Evolutionary conservation across 2,113 vertebrate genomes (phyloP), one percentile per base, ranked within the genome.

Genomic region (Urocitellus parryii): DNA sequence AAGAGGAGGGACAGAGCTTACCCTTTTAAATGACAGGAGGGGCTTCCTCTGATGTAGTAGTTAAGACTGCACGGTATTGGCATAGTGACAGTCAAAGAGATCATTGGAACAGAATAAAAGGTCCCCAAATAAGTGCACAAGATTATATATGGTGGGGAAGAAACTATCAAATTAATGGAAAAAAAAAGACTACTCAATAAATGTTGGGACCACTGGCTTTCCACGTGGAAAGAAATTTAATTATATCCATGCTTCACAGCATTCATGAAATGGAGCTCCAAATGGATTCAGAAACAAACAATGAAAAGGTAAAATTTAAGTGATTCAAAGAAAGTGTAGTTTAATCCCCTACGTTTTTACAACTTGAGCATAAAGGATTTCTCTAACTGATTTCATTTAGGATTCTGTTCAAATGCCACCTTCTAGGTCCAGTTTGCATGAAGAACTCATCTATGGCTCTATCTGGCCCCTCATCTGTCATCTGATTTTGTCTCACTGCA

Each of bases 261-360:
- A 92, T 56, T 76, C 76, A 92, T 94, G 91, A 94, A 87, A 94
- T 94, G 94, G 94, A 96, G 83, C 29, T 92, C 88, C 67, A 88
- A 53, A 42, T 81, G 58, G 42, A 81, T 90, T 91, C 67, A 61
- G 72, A 88, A 79, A 58, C 51, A 94, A 89, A 90, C 65, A 89
- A 87, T 53, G 12, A 56, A 73, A 87, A 78, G 78, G 27, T 24
- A 90, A 70, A 97, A 72, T 76, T 77, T 67, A 90, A 91, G 25
- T 51, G 45, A 56, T 74, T 87, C 25, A 89, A 89, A 94, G 67
- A 83, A 85, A 32, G 0, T 51, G 4, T n/a, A 70, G 5, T 61
- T 22, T 90, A 72, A 65, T 67, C 56, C 25, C 24, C 48, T 58
- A 67, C 4, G 27, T 58, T 72, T 86, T 79, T 63, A 87, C 12